phyloP scores from a whole-genome alignment of 2,797 vertebrate species.

The Peromyscus melanophrys region DNA sequence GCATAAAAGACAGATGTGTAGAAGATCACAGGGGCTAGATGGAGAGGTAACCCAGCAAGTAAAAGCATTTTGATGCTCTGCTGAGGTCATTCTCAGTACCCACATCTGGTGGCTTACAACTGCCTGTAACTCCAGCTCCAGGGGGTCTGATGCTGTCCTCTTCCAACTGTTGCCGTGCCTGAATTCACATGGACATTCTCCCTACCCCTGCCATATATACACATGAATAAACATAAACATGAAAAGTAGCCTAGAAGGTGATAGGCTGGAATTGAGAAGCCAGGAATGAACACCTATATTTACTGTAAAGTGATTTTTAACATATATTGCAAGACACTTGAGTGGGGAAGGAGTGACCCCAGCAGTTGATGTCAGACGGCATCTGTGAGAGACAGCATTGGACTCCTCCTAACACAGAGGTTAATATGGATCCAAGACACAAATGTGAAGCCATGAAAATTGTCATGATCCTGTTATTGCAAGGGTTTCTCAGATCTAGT shows the following conservation, averaged over 20 bases:
- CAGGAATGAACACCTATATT: conserved; percentile 3
- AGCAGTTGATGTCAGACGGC: neutral
- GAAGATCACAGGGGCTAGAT: neutral
- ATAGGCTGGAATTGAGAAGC: neutral
- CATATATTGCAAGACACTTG: neutral
- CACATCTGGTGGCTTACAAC: neutral
- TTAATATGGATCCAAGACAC: neutral
- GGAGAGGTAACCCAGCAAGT: neutral
- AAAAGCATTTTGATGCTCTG: no score
- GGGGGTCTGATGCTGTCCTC: neutral
- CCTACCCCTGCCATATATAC: no score
- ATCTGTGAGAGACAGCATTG: neutral
- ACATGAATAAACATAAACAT: neutral
- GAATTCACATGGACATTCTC: no score
- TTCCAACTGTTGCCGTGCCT: neutral
- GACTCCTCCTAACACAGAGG: neutral
- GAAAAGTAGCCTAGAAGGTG: neutral
- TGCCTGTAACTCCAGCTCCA: neutral
- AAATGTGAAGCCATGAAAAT: neutral
- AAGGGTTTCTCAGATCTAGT: neutral
- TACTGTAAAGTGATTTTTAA: neutral
- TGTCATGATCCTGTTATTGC: neutral
- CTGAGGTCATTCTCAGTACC: neutral
- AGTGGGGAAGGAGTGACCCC: neutral
- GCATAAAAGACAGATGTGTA: neutral